Evolutionary conservation across 2,888 invertebrate genomes (phyloP), one percentile per base, ranked within the genome.

Genomic region (Heliconius cydno): DNA sequence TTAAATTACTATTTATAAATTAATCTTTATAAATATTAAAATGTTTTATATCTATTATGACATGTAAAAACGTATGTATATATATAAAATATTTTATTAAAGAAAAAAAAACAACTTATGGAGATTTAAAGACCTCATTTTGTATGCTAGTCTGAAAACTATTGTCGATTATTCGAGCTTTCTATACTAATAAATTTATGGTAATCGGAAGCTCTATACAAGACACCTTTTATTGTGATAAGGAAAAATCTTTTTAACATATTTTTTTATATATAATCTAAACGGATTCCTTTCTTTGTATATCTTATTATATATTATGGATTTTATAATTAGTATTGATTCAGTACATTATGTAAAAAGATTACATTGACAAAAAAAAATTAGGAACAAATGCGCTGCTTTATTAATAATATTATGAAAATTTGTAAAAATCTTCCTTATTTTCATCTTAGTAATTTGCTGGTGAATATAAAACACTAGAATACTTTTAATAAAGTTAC

Each of bases 101-200:
- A 52, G 19, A 52, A 19, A 52, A 52, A n/a, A 9, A 9, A 68
- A 41, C 10, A 68, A 41, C n/a, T n/a, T 68, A 68, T 38, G n/a
- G 34, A 22, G 1, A 68, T 38, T 68, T 38, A 38, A 34, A 13
- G 67, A 38, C n/a, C 7, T 68, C 12, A 68, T 34, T 68, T n/a
- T 68, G 67, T 38, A 68, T 68, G 38, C 34, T 68, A 38, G 38
- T 5, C 67, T 67, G 67, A 34, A 67, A 67, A 22, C 10, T 22
- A 68, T 68, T 12, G 67, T 34, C 13, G 34, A 38, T 68, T 38
- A 6, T 68, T 38, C 34, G 38, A 38, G 38, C 67, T 68, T 68
- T 68, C 5, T 68, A n/a, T 38, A 68, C 34, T 38, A 68, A 68
- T 68, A 68, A n/a, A 38, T 38, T 68, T 68, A 38, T 67, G 67